Evolutionary conservation across 2,113 vertebrate genomes (phyloP).

Genomic region (Amblyornis subalaris): DNA sequence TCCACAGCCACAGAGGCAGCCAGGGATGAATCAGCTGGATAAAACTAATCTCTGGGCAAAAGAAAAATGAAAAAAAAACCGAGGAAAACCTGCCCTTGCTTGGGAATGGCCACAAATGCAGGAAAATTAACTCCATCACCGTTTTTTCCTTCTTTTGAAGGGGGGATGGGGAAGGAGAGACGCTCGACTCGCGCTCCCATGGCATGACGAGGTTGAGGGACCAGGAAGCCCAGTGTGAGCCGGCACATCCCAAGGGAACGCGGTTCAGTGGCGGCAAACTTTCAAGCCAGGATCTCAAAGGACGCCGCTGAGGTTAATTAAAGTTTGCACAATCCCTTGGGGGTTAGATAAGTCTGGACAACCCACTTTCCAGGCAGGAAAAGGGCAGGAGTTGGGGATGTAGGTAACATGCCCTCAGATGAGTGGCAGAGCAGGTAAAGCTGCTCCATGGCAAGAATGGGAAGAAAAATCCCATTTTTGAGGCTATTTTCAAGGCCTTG

Average conservation of each 20-base stretch:
- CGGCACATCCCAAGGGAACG: neutral
- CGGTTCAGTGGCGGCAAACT: neutral
- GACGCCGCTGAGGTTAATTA: neutral
- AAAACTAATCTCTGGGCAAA: neutral
- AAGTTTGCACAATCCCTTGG: neutral
- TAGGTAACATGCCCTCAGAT: fast-evolving
- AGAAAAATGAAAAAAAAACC: fast-evolving
- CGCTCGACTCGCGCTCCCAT: fast-evolving
- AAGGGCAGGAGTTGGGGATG: neutral
- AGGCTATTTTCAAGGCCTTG: neutral
- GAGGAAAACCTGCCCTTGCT: neutral
- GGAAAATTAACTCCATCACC: neutral
- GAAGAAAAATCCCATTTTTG: neutral
- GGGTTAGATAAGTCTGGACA: neutral
- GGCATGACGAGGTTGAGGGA: neutral
- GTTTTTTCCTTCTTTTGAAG: neutral
- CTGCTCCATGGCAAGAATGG: neutral
- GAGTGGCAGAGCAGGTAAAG: neutral
- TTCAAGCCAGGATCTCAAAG: neutral
- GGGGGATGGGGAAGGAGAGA: neutral
- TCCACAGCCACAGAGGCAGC: neutral
- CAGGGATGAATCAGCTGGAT: neutral
- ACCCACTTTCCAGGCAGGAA: neutral
- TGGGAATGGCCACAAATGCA: fast-evolving
- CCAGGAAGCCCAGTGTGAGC: neutral